These are phyloP conservation scores for Pelagia noctiluca DNA, from an alignment of 30 jellyfish, hydroid and myxozoan species.

Conservation along the genomic window DNA sequence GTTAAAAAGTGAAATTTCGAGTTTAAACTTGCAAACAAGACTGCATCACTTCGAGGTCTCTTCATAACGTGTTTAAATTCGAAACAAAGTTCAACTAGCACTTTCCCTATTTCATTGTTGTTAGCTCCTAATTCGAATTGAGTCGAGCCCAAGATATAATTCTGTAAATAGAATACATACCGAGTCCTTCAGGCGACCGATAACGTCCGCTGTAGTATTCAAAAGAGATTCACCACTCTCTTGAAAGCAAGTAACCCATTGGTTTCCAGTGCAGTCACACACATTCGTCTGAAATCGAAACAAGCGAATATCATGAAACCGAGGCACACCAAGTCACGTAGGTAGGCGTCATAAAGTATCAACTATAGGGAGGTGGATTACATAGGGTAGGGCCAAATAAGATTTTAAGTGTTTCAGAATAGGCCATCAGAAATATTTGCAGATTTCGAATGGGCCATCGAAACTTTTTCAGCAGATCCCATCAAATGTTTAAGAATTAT, in stretches of 20 bases:
- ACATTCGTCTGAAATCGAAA: constrained; percentile 74
- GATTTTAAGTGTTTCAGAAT: not conserved
- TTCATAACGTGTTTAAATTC: no score
- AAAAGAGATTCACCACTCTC: constrained; percentile 93
- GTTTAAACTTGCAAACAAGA: not conserved
- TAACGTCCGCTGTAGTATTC: constrained; percentile 82
- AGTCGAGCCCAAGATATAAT: no score
- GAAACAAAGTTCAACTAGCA: no score
- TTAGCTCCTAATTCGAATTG: not conserved
- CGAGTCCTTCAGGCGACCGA: constrained; percentile 74
- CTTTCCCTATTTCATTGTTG: not conserved
- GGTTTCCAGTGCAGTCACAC: constrained; percentile 92
- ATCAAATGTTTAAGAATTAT: no score
- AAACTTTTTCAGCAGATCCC: not conserved
- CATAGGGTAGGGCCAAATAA: not conserved
- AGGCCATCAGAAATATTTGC: not conserved
- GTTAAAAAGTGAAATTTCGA: not conserved
- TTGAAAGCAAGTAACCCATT: constrained; percentile 97
- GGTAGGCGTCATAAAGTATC: not conserved
- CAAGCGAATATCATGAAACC: no score
- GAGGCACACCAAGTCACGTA: no score
- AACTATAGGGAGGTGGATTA: not conserved
- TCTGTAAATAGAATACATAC: constrained; percentile 17
- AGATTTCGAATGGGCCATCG: not conserved
- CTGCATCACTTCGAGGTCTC: no score